Evolutionary conservation across 2,113 vertebrate genomes (phyloP).

Genomic region (Cephalopterus ornatus): DNA sequence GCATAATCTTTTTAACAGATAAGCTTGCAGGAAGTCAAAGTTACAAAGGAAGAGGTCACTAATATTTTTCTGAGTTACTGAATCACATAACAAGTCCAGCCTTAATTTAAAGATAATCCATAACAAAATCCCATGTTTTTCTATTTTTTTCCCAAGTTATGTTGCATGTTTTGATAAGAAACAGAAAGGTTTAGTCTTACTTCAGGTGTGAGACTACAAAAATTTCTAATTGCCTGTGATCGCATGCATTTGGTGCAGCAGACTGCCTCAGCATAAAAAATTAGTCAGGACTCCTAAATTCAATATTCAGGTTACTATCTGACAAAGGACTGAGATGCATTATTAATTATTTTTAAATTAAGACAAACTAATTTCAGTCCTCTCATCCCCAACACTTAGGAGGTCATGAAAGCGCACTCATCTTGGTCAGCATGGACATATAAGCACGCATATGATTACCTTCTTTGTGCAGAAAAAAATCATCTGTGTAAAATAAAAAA

Average conservation of each 20-base stretch:
- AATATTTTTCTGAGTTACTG: background rate
- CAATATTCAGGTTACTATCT: background rate
- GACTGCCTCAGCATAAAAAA: background rate
- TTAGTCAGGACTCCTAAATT: background rate
- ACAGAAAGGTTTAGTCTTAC: background rate
- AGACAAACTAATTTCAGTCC: rapidly evolving
- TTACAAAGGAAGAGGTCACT: slow-evolving; percentile 10
- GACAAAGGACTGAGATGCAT: background rate
- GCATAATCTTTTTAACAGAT: slow-evolving; percentile 25
- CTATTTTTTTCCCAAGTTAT: background rate
- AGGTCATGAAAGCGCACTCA: background rate
- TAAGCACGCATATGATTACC: background rate
- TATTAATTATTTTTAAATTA: background rate
- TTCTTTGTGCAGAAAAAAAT: background rate
- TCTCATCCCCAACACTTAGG: background rate
- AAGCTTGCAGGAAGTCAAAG: slow-evolving; percentile 8
- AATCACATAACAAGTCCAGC: background rate
- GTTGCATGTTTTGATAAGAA: background rate
- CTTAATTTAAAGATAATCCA: background rate
- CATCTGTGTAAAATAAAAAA: background rate
- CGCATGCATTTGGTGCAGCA: background rate
- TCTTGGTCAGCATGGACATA: background rate
- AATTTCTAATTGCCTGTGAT: background rate
- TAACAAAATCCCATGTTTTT: background rate
- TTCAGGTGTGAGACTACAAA: background rate